These are phyloP conservation scores for Eupithecia exiguata DNA, from an alignment of 2,888 invertebrate species.

Conservation along the genomic window DNA sequence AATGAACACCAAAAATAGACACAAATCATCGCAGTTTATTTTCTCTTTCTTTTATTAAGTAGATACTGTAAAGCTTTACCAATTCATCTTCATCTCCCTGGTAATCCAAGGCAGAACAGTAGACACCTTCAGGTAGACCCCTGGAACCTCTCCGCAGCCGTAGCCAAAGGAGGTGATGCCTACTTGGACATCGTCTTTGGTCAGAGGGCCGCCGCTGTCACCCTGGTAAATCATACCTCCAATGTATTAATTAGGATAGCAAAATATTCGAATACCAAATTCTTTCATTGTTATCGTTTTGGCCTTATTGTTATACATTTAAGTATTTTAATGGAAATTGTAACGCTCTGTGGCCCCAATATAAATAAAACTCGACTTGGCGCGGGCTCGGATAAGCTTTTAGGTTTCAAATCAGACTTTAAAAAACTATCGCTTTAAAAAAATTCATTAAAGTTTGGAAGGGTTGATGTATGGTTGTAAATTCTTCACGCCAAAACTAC, in stretches of 20 bases:
- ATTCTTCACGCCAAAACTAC: no score
- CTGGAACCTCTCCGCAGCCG: slow-evolving; percentile 52
- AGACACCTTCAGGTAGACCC: slow-evolving; percentile 54
- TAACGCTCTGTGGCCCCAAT: no score
- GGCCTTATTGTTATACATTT: no score
- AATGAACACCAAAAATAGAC: neutral
- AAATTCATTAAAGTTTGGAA: no score
- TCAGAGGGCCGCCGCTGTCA: slow-evolving; percentile 61
- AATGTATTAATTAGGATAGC: neutral
- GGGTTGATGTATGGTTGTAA: no score
- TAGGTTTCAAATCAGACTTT: no score
- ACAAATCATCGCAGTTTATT: neutral
- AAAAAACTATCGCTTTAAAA: no score
- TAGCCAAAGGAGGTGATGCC: slow-evolving; percentile 58
- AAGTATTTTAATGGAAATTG: no score
- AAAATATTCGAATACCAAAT: no score
- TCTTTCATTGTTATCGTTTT: no score
- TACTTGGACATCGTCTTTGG: slow-evolving; percentile 48
- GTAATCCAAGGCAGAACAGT: slow-evolving; percentile 51
- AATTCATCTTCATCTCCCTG: slow-evolving; percentile 21
- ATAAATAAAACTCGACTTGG: no score
- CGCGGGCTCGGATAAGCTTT: no score
- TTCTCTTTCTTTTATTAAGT: neutral
- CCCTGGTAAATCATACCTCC: slow-evolving; percentile 47
- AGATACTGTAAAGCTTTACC: neutral